Conservation (phyloP, 2,113 vertebrate genomes). For the Benitochromis conjunctus region DNA sequence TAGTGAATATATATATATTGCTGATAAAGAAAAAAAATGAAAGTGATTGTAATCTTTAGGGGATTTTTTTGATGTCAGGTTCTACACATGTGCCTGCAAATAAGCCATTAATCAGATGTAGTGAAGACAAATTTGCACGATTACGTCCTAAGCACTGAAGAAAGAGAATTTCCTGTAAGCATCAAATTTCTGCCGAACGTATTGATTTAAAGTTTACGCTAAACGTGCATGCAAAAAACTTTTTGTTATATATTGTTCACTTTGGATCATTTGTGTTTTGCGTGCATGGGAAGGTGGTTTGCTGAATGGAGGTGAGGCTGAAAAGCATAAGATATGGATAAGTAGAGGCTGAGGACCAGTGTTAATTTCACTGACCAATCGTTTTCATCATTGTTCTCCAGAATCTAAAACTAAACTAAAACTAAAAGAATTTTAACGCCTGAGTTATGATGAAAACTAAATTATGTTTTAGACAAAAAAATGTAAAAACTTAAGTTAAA, state of each 20-base stretch:
- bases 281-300: background rate
- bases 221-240: background rate
- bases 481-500: background rate
- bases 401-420: background rate
- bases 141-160: background rate
- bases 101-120: background rate
- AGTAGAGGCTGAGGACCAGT: background rate
- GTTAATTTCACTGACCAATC: background rate
- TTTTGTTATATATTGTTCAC: background rate
- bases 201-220: background rate
- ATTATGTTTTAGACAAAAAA: background rate
- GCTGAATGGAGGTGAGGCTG: background rate
- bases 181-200: background rate
- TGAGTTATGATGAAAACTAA: rapidly evolving
- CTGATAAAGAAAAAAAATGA: background rate
- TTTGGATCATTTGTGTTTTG: background rate
- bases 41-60: background rate
- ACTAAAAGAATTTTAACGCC: background rate
- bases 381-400: background rate
- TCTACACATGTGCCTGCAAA: background rate
- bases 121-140: background rate
- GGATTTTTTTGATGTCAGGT: background rate
- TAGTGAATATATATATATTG: background rate
- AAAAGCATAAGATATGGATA: background rate
- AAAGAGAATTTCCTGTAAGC: background rate